Conservation (phyloP, 2,888 invertebrate genomes). For the Pelosia muscerda region DNA sequence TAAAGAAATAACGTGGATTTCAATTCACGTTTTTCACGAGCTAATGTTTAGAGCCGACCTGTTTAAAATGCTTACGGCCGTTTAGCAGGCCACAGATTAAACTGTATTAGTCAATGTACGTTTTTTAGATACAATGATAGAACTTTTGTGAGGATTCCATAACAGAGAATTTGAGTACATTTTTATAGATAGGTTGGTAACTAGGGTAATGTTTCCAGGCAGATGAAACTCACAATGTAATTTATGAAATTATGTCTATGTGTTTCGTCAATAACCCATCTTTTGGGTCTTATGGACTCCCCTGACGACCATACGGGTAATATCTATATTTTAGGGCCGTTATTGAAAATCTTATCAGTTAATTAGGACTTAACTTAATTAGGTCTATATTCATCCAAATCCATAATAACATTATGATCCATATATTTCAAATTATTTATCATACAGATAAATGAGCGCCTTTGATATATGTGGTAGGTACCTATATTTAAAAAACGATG, state of each 20-base stretch:
- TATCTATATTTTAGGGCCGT: too few species aligned
- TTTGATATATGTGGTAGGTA: neutral
- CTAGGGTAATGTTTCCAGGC: too few species aligned
- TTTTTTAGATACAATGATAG: neutral
- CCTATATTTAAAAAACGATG: neutral
- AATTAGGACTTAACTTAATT: too few species aligned
- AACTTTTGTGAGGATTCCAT: conserved; percentile 13
- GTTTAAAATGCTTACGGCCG: conserved; percentile 47
- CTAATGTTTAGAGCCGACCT: conserved; percentile 44
- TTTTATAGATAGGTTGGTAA: neutral
- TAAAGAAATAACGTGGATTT: conserved; percentile 60
- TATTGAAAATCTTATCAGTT: too few species aligned
- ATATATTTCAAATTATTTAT: too few species aligned
- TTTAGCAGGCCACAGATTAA: conserved; percentile 37
- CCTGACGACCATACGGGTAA: too few species aligned
- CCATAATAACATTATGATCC: too few species aligned
- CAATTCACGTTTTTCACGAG: conserved; percentile 56
- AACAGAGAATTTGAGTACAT: too few species aligned
- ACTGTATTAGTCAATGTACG: neutral
- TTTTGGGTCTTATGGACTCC: neutral
- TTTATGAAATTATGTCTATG: too few species aligned
- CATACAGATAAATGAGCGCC: neutral
- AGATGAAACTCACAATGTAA: neutral
- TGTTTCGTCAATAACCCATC: neutral
- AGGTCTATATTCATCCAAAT: too few species aligned